Percentiles rank a stretch among this genome's conserved stretches.
phyloP scores from a whole-genome alignment of 2,797 vertebrate species.

The Antrozous pallidus region DNA sequence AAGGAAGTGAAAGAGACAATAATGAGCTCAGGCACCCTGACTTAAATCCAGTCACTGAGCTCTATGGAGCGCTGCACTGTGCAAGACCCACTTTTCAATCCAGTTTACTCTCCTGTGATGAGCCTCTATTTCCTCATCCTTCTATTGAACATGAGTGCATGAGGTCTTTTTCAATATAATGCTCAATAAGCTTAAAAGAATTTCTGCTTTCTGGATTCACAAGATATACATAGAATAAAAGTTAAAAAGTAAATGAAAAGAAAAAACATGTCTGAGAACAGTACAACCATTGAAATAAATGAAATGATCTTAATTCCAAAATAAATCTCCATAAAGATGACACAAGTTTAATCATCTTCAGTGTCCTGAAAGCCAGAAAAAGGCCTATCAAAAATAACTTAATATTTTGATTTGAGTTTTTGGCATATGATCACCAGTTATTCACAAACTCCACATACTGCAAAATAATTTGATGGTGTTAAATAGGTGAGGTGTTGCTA shows the following conservation, averaged over 20 bases:
- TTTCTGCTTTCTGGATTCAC: neutral
- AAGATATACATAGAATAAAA: neutral
- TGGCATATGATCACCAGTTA: neutral
- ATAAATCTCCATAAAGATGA: neutral
- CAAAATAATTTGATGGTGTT: neutral
- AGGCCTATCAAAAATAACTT: neutral
- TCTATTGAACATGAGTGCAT: neutral
- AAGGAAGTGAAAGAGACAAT: neutral
- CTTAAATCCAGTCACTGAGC: neutral
- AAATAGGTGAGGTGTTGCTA: neutral
- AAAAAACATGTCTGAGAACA: neutral
- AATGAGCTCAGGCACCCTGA: neutral
- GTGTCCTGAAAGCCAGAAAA: neutral
- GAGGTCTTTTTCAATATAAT: neutral
- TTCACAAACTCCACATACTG: neutral
- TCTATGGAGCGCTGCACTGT: neutral
- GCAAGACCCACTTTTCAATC: neutral
- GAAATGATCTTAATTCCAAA: neutral
- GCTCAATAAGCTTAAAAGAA: neutral
- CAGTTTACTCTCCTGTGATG: neutral
- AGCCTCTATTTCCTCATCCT: neutral
- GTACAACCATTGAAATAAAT: neutral
- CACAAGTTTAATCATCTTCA: neutral
- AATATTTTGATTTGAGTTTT: neutral
- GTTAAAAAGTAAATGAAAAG: neutral